Evolutionary conservation across 2,797 vertebrate genomes (phyloP), one percentile per base, ranked within the genome.

Genomic region (Parauchenoglanis ngamensis): DNA sequence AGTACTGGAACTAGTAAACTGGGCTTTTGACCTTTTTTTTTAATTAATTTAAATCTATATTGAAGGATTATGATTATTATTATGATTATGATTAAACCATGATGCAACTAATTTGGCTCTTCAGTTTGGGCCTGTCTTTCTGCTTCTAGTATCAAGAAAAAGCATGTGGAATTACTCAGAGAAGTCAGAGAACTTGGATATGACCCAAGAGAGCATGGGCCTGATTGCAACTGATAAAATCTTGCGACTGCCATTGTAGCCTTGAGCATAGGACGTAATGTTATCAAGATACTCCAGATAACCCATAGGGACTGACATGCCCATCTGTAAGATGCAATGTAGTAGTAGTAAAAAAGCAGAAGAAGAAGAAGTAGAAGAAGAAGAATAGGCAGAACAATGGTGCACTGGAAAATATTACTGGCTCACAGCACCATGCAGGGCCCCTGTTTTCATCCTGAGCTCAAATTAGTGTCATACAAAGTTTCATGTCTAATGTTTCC

Each of bases 181-280:
- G 83, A 17, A 77, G 44, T 75, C 70, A 79, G 63, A 79, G 23
- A 84, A 61, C 59, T 73, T 73, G 54, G 46, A 17, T 73, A 28
- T 80, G 46, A 40, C 76, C 54, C 76, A 73, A 21, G 59, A 80
- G 40, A 59, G 23, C n/a, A 88, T 61, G 76, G 15, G 23, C 7
- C 77, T 84, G 67, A 87, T 87, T 46, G 49, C 44, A 63, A 17
- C 61, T 68, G 86, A 87, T 87, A 84, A 78, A 76, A 84, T 87
- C 77, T 77, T 68, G 21, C 17, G 11, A 52, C 63, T 81, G 35
- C 63, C 23, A 72, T 72, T 72, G 21, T 84, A 85, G 57, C 54
- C 65, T 73, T 73, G 21, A 44, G 44, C 54, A 72, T 49, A 72
- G n/a, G 15, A 23, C 54, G 59, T 78, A 68, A 63, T 67, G 11